Evolutionary conservation across 2,113 vertebrate species (phyloP).

Genomic region (Xenopus tropicalis): DNA sequence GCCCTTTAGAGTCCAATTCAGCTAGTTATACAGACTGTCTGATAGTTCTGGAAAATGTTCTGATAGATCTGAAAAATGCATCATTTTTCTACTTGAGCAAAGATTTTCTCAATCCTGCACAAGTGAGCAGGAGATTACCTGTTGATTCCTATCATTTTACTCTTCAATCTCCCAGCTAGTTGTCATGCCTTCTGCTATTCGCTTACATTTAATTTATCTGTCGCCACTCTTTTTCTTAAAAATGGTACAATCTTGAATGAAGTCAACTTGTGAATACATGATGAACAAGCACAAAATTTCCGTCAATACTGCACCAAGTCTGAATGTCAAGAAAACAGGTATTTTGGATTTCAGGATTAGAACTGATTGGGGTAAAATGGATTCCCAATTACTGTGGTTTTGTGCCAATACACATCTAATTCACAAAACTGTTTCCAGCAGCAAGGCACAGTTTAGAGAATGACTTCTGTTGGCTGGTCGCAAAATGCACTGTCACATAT

Average conservation of each 20-base stretch:
- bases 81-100: conserved; percentile 4
- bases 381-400: background rate
- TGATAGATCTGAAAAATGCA: conserved; percentile 11
- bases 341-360: background rate
- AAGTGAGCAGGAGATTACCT: conserved; percentile 13
- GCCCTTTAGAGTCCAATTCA: conserved; percentile 1
- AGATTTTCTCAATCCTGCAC: conserved; percentile 1
- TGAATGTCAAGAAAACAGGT: background rate
- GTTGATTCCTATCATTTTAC: conserved; percentile 24
- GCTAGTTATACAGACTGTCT: conserved; percentile 4
- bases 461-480: too few species aligned
- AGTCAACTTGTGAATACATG: background rate
- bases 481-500: too few species aligned
- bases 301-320: background rate
- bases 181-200: conserved; percentile 3
- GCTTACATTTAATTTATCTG: background rate
- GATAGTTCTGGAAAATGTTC: background rate
- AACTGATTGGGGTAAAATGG: background rate
- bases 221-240: background rate
- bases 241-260: background rate
- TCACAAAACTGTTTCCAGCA: too few species aligned
- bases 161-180: conserved; percentile 7
- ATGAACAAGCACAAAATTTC: background rate
- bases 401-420: background rate
- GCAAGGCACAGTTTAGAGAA: too few species aligned